Base-by-base conservation (phyloP, 2,888 invertebrate genomes). In the Alsophila aescularia region DNA sequence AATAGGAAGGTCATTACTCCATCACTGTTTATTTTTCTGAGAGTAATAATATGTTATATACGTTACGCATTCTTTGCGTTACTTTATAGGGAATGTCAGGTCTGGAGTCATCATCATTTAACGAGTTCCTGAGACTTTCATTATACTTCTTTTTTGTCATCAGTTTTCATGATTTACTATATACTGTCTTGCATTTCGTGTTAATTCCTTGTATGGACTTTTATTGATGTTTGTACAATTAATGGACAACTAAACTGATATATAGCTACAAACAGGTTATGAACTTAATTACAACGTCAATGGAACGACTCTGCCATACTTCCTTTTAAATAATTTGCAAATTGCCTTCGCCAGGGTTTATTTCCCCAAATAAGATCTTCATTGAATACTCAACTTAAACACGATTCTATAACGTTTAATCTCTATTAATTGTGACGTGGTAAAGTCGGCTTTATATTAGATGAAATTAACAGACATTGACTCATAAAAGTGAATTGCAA, bases 101-200 rank as follows among this genome's bases (percentile, higher is more conserved):
- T 75, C 69, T 56, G 64, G 54, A 75, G 75, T 81, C 81, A 87
- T 87, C 81, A 86, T 80, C 83, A 84, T 86, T 81, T 83, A 75
- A 72, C 68, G 60, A 62, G 66, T 69, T 68, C 64, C 67, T 12
- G 27, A 27, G 24, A 29, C 29, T 52, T 35, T 14, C 31, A 21
- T n/a, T 16, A 44, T 34, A 39, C 16, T 13, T 39, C 1, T 29
- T 41, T 45, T 32, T 27, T 24, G 24, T 13, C 12, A 16, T 41
- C 14, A 8, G n/a, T 6, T 35, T 7, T 42, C 21, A 12, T 40
- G 18, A 54, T 32, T 54, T 16, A 43, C 32, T 35, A 39, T 42
- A 15, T 32, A 9, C 16, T 24, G 37, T 9, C 32, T 24, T 15
- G 9, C 39, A 27, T 18, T 27, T 21, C 24, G 1, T 24, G 15